A percentile compares a stretch with the other conserved stretches of the same genome.
These are phyloP conservation scores for Anomalospiza imberbis DNA, from an alignment of 2,797 vertebrate genomes.

Conservation along the genomic window DNA sequence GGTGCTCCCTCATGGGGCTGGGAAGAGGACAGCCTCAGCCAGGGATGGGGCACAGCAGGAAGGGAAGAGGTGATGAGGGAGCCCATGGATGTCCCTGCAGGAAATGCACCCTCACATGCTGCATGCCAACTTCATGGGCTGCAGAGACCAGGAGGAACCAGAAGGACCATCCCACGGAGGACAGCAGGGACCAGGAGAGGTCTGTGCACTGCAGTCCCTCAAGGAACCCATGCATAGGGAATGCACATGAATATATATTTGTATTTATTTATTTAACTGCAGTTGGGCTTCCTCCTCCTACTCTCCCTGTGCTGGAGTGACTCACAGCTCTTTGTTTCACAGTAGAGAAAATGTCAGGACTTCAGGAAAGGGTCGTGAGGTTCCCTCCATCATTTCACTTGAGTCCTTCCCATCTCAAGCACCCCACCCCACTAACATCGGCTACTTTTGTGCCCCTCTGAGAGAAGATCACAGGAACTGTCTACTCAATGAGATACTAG, in stretches of 20 bases:
- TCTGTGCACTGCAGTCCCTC: neutral
- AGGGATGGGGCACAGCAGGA: too few relatives aligned
- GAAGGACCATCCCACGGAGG: neutral
- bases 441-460: neutral
- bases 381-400: neutral
- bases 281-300: neutral
- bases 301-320: neutral
- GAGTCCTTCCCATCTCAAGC: neutral
- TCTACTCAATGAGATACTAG: neutral
- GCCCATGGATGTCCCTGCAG: fast-evolving
- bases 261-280: neutral
- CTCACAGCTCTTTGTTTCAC: conserved; percentile 13
- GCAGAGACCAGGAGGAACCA: neutral
- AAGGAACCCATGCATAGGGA: fast-evolving
- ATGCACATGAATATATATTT: neutral
- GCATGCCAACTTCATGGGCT: fast-evolving
- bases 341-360: neutral
- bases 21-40: neutral
- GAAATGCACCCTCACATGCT: neutral
- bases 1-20: neutral
- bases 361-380: neutral
- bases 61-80: fast-evolving
- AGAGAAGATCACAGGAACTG: neutral
- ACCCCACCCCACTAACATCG: fast-evolving
- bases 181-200: neutral